Percentiles rank a stretch among this genome's conserved stretches.
Conservation (phyloP, 2,888 invertebrate genomes). For the Caenorhabditis imperialis region DNA sequence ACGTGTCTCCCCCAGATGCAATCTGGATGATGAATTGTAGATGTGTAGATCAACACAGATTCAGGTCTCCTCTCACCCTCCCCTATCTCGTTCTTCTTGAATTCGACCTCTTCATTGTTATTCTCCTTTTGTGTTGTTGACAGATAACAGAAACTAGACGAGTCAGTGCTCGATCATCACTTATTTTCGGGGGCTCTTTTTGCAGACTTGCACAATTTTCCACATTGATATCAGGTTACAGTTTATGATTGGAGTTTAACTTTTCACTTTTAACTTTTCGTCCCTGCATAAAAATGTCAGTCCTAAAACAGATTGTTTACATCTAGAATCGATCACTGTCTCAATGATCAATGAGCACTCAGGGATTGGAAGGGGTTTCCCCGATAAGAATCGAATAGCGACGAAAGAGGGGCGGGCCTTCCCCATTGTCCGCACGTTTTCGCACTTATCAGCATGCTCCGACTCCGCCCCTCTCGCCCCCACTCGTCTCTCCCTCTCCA, state of each 20-base stretch:
- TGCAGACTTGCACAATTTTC: no score
- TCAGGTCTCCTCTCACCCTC: no score
- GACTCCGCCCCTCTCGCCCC: slow-evolving; percentile 13
- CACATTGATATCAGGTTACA: slow-evolving; percentile 20
- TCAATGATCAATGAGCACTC: slow-evolving; percentile 47
- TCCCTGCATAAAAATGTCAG: slow-evolving; percentile 1
- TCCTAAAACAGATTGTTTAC: background rate
- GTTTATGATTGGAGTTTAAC: slow-evolving; percentile 4
- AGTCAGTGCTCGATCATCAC: slow-evolving; percentile 34
- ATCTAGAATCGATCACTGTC: background rate
- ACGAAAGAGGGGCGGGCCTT: slow-evolving; percentile 40
- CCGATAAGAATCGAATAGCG: slow-evolving; percentile 42
- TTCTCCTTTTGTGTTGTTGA: no score
- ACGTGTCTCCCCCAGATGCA: no score
- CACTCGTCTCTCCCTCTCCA: slow-evolving; percentile 4
- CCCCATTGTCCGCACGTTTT: slow-evolving; percentile 46
- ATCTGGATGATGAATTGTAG: no score
- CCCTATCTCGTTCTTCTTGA: no score
- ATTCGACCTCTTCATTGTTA: no score
- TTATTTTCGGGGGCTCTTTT: no score
- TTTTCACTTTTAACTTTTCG: slow-evolving; percentile 7
- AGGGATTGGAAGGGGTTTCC: background rate
- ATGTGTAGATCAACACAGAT: no score
- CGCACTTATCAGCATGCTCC: slow-evolving; percentile 33
- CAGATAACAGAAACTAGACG: slow-evolving; percentile 26